These are phyloP conservation scores for Hipposideros armiger DNA, from an alignment of 2,113 vertebrate species.

Conservation along the genomic window DNA sequence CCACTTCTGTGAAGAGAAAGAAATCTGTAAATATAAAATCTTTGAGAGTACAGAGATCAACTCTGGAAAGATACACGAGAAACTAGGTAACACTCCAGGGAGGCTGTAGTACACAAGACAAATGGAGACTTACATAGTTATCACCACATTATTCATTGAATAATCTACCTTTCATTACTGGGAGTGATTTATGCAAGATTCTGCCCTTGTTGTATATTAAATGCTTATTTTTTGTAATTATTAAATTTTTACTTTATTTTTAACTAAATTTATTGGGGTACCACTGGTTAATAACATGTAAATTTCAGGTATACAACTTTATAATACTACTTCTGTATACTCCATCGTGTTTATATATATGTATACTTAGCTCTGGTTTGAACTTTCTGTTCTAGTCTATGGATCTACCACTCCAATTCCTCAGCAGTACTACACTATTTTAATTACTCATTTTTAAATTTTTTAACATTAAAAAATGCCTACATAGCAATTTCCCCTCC, in stretches of 20 bases:
- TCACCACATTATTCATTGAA: not conserved
- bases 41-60: not conserved
- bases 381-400: not conserved
- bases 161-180: not conserved
- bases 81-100: not conserved
- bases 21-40: not conserved
- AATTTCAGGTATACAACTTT: not conserved
- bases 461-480: not conserved
- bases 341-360: not conserved
- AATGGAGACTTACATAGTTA: not conserved
- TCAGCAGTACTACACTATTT: not conserved
- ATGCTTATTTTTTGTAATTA: not conserved
- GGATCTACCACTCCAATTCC: not conserved
- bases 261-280: not conserved
- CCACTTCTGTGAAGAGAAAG: not conserved
- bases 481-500: not conserved
- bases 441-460: not conserved
- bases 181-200: not conserved
- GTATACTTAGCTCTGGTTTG: not conserved
- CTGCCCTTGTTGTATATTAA: not conserved
- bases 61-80: not conserved
- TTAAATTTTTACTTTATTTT: not conserved
- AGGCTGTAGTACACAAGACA: not conserved
- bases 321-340: not conserved
- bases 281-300: not conserved